Conservation (phyloP, 2,113 vertebrate species). For the Phoxinus phoxinus region DNA sequence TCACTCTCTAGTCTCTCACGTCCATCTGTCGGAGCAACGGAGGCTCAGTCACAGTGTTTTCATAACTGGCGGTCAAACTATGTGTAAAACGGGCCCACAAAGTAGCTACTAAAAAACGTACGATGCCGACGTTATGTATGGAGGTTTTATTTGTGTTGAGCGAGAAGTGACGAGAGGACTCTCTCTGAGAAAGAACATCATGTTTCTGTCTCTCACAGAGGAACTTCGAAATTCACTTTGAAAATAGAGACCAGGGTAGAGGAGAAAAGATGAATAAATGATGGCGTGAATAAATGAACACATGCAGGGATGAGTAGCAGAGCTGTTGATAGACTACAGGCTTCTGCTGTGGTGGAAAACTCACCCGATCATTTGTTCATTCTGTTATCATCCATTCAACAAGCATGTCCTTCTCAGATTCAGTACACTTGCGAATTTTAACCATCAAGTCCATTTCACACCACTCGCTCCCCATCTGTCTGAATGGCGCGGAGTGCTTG, state of each 20-base stretch:
- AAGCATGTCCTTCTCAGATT: background rate
- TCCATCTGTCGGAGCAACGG: background rate
- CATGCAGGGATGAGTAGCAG: constrained; percentile 24
- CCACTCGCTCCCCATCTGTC: constrained; percentile 21
- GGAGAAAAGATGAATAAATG: constrained; percentile 41
- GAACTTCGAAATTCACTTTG: constrained; percentile 48
- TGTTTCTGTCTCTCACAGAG: constrained; percentile 17
- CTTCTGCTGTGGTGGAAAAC: background rate
- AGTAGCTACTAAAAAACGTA: background rate
- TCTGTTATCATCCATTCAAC: constrained; percentile 8
- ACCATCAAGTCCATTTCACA: constrained; percentile 15
- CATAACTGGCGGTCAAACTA: background rate
- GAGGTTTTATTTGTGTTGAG: constrained; percentile 3
- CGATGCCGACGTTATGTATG: background rate
- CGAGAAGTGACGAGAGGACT: background rate
- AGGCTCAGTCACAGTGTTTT: background rate
- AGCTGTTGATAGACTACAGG: constrained; percentile 21
- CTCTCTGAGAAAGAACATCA: constrained; percentile 17
- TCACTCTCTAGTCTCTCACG: constrained; percentile 2
- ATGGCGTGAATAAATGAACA: constrained; percentile 49
- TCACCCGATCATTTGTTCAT: constrained; percentile 2
- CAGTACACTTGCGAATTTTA: background rate
- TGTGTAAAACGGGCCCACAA: background rate
- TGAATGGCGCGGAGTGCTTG: background rate
- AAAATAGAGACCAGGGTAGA: constrained; percentile 21